Evolutionary conservation across 2,113 vertebrate species (phyloP), one percentile per base, ranked within the genome.

Genomic region (Cryptotis parvus): DNA sequence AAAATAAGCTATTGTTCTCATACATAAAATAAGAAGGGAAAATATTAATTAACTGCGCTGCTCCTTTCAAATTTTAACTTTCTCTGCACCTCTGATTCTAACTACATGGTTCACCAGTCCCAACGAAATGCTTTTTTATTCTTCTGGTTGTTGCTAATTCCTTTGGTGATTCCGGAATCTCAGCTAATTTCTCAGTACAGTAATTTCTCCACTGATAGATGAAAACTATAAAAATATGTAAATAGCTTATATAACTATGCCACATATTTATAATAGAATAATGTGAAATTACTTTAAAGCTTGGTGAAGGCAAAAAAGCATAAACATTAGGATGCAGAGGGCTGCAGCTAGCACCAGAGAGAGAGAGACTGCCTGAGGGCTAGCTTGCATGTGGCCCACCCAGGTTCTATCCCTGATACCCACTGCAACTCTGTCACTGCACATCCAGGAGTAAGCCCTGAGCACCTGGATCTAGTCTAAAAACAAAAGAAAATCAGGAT

Each of bases 121-220:
- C 35, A 77, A n/a, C 35, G 68, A 92, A 94, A 65, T 72, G 58
- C 9, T 3, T 7, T n/a, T 45, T 63, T 65, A 58, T 74, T 80
- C 29, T 41, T 66, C 29, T 58, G 45, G 4, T 9, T 68, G 0
- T 11, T 12, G 49, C 61, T 80, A 65, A 88, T 70, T 91, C 74
- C 52, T 73, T 84, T 83, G 49, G 31, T 75, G 12, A 74, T 75
- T 80, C 35, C 31, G 89, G 33, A 81, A 55, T 78, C 65, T 75
- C 35, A 69, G 35, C 8, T 75, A 61, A 70, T 80, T 95, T 95
- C 55, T 80, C 79, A 65, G 29, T 41, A n/a, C 6, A 81, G 18
- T 68, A 76, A 12, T 79, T 94, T 70, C 11, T 87, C 55, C 35
- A 88, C 74, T 18, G 49, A 84, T 35, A 88, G 69, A 80, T 35